A percentile compares a stretch with the other conserved stretches of the same genome.
Conservation (phyloP, 2,113 vertebrate genomes). For the Lamprologus lemairii region DNA sequence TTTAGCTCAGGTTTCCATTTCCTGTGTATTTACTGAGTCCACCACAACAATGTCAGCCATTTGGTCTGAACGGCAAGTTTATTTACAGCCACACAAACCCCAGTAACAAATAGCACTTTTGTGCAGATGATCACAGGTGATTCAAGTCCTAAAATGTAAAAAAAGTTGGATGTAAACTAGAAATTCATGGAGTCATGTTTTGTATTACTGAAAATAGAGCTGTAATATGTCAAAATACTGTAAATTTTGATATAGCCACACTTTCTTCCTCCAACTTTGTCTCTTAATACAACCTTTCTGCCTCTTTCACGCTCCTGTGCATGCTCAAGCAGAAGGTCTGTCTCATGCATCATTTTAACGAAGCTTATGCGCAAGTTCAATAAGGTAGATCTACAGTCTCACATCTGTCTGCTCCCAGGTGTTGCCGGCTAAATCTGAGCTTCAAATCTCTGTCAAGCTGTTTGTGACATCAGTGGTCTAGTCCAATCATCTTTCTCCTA, state of each 20-base stretch:
- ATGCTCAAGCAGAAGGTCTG: background rate
- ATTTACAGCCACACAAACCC: background rate
- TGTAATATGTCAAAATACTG: background rate
- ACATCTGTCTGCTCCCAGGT: background rate
- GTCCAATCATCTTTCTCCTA: background rate
- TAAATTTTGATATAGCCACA: background rate
- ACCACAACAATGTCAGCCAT: background rate
- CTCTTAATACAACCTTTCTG: background rate
- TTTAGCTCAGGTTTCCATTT: background rate
- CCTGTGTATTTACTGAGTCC: background rate
- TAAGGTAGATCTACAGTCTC: background rate
- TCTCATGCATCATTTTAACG: background rate
- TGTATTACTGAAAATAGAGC: background rate
- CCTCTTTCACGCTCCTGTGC: rapidly evolving
- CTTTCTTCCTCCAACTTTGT: background rate
- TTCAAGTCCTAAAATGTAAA: background rate
- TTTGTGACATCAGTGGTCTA: background rate
- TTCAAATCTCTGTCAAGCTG: background rate
- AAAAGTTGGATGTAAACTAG: background rate
- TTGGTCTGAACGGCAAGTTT: background rate
- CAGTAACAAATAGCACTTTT: background rate
- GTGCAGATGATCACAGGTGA: background rate
- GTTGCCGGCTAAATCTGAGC: rapidly evolving
- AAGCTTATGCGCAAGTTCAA: background rate
- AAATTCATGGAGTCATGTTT: background rate